phyloP scores from a whole-genome alignment of 2,888 invertebrate species.

The Odontocolon sp. region DNA sequence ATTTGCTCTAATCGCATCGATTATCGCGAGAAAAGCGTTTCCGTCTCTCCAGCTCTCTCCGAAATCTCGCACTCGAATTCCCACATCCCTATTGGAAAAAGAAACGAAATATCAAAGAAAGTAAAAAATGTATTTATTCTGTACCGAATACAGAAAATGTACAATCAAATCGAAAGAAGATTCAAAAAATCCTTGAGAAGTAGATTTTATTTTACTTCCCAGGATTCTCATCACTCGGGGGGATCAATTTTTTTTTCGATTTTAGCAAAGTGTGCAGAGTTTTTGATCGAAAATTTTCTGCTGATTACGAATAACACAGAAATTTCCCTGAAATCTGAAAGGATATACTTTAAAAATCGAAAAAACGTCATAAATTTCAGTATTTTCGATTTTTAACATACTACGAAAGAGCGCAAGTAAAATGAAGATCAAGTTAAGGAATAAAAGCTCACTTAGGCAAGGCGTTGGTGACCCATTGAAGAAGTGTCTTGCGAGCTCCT shows the following conservation, averaged over 20 bases:
- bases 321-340: too few relatives aligned
- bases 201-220: neutral
- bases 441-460: conserved; percentile 87
- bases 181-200: too few relatives aligned
- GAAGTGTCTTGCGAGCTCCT: conserved; percentile 94
- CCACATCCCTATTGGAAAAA: conserved; percentile 88
- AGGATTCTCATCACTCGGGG: neutral
- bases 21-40: conserved; percentile 96
- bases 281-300: too few relatives aligned
- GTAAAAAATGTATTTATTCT: neutral
- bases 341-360: too few relatives aligned
- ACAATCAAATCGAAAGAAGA: neutral
- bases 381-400: too few relatives aligned
- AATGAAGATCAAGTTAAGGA: conserved; percentile 28
- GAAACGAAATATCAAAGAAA: conserved; percentile 52
- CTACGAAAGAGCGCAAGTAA: neutral
- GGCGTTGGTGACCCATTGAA: conserved; percentile 97
- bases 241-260: too few relatives aligned
- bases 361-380: too few relatives aligned
- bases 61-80: conserved; percentile 95
- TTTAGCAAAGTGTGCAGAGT: too few relatives aligned
- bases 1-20: conserved; percentile 96
- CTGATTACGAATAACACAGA: too few relatives aligned
- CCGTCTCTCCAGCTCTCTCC: conserved; percentile 98
- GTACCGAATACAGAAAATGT: neutral